phyloP scores from a whole-genome alignment of 2,113 vertebrate genomes.

The Ophthalmolycus amberensis region DNA sequence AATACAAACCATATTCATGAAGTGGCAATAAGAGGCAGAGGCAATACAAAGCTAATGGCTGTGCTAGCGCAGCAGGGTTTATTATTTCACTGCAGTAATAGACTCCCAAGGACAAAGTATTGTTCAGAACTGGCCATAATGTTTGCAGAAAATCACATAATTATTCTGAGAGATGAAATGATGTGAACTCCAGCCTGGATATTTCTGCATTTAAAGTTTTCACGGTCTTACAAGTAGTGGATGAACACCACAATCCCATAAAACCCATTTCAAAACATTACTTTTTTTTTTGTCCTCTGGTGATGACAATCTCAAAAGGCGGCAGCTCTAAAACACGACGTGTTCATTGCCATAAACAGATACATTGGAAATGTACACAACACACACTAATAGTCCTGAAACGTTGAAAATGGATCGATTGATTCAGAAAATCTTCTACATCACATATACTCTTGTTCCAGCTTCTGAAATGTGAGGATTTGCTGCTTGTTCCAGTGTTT shows the following conservation, averaged over 20 bases:
- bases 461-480: neutral
- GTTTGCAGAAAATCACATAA: conserved; percentile 41
- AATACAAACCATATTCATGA: conserved; percentile 67
- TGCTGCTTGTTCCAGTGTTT: neutral
- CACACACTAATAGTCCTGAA: neutral
- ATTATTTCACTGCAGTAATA: conserved; percentile 45
- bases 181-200: neutral
- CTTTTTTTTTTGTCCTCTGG: neutral
- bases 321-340: neutral
- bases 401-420: neutral
- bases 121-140: conserved; percentile 36
- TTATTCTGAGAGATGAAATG: conserved; percentile 32
- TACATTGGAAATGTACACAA: neutral
- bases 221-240: neutral
- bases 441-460: neutral
- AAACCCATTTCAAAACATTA: neutral
- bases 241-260: neutral
- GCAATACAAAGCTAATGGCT: conserved; percentile 57
- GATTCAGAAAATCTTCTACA: neutral
- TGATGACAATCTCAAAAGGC: neutral
- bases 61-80: conserved; percentile 46
- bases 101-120: conserved; percentile 57
- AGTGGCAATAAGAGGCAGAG: conserved; percentile 57
- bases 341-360: neutral
- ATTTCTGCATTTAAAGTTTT: conserved; percentile 26